phyloP scores from a whole-genome alignment of 2,113 vertebrate genomes.

The Ptilorrhoa leucosticta region DNA sequence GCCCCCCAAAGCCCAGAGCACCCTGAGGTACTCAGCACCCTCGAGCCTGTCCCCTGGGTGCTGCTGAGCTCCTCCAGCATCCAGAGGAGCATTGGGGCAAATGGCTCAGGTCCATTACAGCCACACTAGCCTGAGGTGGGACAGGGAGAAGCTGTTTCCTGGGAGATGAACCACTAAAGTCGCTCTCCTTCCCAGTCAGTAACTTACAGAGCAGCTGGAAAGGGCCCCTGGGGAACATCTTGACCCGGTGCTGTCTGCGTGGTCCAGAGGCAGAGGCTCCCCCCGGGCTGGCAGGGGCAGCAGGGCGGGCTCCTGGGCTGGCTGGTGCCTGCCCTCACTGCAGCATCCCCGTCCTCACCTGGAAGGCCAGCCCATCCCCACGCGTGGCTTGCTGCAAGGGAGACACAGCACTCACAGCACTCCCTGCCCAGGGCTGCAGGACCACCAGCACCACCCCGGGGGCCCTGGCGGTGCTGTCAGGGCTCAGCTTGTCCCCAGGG shows the following conservation, averaged over 20 bases:
- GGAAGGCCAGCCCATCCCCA: conserved; percentile 87
- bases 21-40: not conserved
- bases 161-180: not conserved
- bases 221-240: not conserved
- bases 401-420: not conserved
- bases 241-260: rapidly evolving
- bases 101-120: not conserved
- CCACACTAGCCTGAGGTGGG: not conserved
- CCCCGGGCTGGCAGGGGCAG: not conserved
- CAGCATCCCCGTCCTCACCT: conserved; percentile 80
- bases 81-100: rapidly evolving
- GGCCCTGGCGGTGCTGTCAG: not conserved
- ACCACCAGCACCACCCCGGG: not conserved
- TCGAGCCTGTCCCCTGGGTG: rapidly evolving
- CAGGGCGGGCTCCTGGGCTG: not conserved
- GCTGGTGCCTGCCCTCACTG: conserved; percentile 24
- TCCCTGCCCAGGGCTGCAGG: not conserved
- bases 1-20: not conserved
- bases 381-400: conserved; percentile 83
- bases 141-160: not conserved
- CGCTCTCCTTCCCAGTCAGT: not conserved
- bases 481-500: not conserved
- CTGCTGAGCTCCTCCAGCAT: not conserved
- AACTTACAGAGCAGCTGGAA: not conserved
- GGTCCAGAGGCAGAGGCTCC: not conserved